Evolutionary conservation across 1,140 invertebrate species (phyloP), one percentile per base, ranked within the genome.

Genomic region (Asbolus verrucosus): DNA sequence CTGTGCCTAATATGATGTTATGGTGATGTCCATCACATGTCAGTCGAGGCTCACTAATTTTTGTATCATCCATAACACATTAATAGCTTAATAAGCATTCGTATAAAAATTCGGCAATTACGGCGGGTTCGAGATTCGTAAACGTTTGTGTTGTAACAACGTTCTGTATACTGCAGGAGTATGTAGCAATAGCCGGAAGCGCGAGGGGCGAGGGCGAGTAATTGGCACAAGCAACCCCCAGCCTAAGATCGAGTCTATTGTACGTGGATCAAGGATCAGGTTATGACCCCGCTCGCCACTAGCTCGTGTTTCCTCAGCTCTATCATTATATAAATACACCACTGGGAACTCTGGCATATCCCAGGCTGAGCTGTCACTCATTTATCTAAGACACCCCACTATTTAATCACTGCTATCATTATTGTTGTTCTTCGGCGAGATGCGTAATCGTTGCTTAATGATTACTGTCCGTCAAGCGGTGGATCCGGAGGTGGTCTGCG

Each of bases 321-420:
- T 78, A 78, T 79, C 78, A 79, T 79, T 79, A 79, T 78, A 78
- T 79, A 79, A 79, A 79, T 78, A 78, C 77, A 79, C 78, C 78
- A 75, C 67, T 78, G 78, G 78, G 78, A 78, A 75, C 72, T 27
- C 65, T 68, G 68, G 66, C 70, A 73, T 74, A 76, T 76, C 73
- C 39, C 74, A 62, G 67, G 61, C 68, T 68, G 68, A 71, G 60
- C 76, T 79, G 78, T 79, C 78, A 79, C 73, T 78, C 78, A 79
- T 79, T 78, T 78, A 78, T 78, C 78, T 78, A 76, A 77, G 73
- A 77, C 74, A 76, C 76, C 74, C 75, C 69, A 73, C 70, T 71
- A 75, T 76, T 77, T 79, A 79, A 79, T 79, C 78, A 77, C 74
- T 73, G 69, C 74, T 75, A 78, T 76, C 78, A 76, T 78, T 77